phyloP scores from a whole-genome alignment of 2,113 vertebrate genomes.

The Prinia subflava region DNA sequence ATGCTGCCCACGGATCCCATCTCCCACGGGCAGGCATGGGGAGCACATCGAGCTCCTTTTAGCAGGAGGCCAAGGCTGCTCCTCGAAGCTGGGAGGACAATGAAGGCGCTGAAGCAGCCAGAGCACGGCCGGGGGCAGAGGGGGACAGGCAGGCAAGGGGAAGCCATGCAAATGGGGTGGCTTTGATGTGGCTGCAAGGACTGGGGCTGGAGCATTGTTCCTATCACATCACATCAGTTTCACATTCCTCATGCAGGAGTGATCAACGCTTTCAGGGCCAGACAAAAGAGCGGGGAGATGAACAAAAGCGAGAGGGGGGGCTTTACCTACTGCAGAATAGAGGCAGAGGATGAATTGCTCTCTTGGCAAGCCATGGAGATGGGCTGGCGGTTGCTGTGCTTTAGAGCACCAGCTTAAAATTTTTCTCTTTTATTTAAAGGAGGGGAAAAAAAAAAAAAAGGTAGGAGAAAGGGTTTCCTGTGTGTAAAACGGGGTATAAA shows the following conservation, averaged over 20 bases:
- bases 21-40: not conserved
- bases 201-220: conserved; percentile 26
- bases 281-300: conserved; percentile 49
- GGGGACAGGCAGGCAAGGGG: conserved; percentile 49
- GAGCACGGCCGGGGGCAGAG: conserved; percentile 41
- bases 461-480: conserved; percentile 41
- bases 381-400: conserved; percentile 28
- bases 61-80: conserved; percentile 9
- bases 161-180: conserved; percentile 52
- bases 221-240: conserved; percentile 64
- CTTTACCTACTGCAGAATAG: conserved; percentile 56
- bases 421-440: conserved; percentile 34
- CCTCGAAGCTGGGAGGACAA: conserved; percentile 7
- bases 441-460: not conserved
- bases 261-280: conserved; percentile 49
- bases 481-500: not conserved
- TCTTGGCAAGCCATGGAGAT: conserved; percentile 55
- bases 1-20: no score
- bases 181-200: conserved; percentile 61
- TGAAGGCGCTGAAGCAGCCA: conserved; percentile 52
- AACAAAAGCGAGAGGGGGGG: conserved; percentile 42
- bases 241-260: conserved; percentile 65
- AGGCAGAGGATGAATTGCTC: conserved; percentile 57
- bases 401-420: conserved; percentile 59
- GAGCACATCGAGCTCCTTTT: not conserved